phyloP scores from a whole-genome alignment of 1,140 invertebrate species.

The Cotesia vestalis region DNA sequence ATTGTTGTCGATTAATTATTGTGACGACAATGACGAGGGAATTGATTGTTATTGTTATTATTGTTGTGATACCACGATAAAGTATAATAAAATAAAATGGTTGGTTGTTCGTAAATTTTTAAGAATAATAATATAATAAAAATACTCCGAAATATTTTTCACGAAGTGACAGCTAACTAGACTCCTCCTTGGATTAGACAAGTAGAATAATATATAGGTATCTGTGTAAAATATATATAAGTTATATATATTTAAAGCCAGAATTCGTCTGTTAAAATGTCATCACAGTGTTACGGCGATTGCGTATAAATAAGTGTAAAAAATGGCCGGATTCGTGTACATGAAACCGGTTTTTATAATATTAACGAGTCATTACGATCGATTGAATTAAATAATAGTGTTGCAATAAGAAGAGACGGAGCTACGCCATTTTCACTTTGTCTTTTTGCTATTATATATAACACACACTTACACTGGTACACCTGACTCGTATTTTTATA shows the following conservation, averaged over 20 bases:
- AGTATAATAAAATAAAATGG: too few species aligned
- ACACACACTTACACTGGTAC: neutral
- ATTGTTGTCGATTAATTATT: neutral
- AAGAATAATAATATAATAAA: too few species aligned
- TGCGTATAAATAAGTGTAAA: neutral
- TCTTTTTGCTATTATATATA: constrained; percentile 27
- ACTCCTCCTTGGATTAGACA: too few species aligned
- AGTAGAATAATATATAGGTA: too few species aligned
- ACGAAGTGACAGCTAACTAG: too few species aligned
- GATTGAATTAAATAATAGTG: constrained; percentile 1
- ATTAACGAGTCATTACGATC: neutral
- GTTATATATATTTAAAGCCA: neutral
- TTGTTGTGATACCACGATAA: too few species aligned
- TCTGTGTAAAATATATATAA: too few species aligned
- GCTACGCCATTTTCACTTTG: constrained; percentile 53
- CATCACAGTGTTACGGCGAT: neutral
- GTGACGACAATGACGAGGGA: neutral
- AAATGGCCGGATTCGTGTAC: neutral
- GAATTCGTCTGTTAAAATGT: constrained; percentile 2
- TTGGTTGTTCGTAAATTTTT: too few species aligned
- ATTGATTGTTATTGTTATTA: too few species aligned
- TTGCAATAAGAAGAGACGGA: constrained; percentile 23
- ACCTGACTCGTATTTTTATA: constrained; percentile 34
- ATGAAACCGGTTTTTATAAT: neutral
- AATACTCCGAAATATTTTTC: too few species aligned